Evolutionary conservation across 2,797 vertebrate genomes (phyloP), one percentile per base, ranked within the genome.

Genomic region (Manis pentadactyla): DNA sequence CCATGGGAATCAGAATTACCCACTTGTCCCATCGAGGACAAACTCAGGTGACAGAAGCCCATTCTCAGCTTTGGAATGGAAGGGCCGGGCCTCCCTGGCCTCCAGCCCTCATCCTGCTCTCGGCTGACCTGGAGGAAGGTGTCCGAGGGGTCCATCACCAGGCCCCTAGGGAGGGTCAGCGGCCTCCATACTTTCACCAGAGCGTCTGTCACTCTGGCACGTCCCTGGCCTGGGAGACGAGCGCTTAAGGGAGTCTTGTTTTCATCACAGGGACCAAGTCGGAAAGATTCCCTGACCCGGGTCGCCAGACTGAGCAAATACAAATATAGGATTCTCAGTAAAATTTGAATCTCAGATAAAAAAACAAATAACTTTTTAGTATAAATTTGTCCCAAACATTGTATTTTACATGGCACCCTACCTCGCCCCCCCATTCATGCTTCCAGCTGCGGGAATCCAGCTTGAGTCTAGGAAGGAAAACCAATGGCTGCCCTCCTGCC

Each of bases 21-120:
- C 29, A 15, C 5, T 53, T 13, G 53, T 25, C 59, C 42, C 31
- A 0, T 13, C 8, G 25, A 23, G 34, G 17, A 75, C 25, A 82
- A 23, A 42, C 2, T 17, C 5, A 0, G 0, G 9, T 5, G 34
- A 42, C 2, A 29, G 55, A 39, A 63, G 3, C 29, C 87, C 7
- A 2, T 37, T 21, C 74, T n/a, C 31, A 49, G 74, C 27, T 39
- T 57, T 63, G 23, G 37, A 61, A 75, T 6, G 29, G 55, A 82
- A n/a, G 14, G 3, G 3, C 23, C 17, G 6, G 10, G 51, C 3
- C 78, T 88, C 63, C 39, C 11, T 1, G 25, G 7, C 27, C 14
- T 39, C 39, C 19, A 5, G 27, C 25, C 42, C 11, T 42, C 63
- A 1, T 23, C 39, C 53, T 55, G 39, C 29, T 78, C 73, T 79